phyloP scores from a whole-genome alignment of 2,888 invertebrate genomes.

The Neoascia interrupta region DNA sequence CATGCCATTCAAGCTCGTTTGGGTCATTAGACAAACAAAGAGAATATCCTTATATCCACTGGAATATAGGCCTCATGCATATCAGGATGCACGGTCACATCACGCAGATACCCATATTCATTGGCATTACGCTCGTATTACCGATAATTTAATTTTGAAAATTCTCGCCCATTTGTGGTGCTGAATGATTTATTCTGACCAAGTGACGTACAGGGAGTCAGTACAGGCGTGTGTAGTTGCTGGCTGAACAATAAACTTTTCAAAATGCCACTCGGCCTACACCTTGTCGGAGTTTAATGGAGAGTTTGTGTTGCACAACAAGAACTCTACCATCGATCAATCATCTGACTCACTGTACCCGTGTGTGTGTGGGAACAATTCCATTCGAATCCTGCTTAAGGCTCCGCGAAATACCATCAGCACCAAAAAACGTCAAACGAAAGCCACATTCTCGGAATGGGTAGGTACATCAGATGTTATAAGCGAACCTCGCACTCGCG shows the following conservation, averaged over 20 bases:
- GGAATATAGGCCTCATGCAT: slow-evolving; percentile 13
- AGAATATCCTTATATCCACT: slow-evolving; percentile 23
- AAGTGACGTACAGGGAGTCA: not conserved
- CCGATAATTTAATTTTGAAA: slow-evolving; percentile 52
- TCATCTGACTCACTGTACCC: no score
- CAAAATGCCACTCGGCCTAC: not conserved
- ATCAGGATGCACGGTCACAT: slow-evolving; percentile 26
- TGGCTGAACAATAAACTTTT: no score
- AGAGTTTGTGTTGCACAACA: no score
- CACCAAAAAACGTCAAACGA: slow-evolving; percentile 25
- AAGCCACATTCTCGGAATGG: no score
- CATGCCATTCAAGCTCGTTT: slow-evolving; percentile 47
- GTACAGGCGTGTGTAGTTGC: not conserved
- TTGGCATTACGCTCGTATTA: slow-evolving; percentile 22
- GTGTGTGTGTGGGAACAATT: no score
- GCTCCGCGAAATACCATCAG: not conserved
- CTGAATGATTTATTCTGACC: slow-evolving; percentile 8
- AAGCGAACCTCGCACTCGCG: no score
- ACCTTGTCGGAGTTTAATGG: no score
- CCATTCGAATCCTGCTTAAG: slow-evolving; percentile 1
- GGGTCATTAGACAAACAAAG: slow-evolving; percentile 44
- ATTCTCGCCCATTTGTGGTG: slow-evolving; percentile 47
- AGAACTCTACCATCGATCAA: no score
- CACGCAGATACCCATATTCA: slow-evolving; percentile 18
- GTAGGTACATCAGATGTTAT: no score